A percentile compares a stretch with the other conserved stretches of the same genome.
Evolutionary conservation across 2,113 vertebrate genomes (phyloP).

Genomic region (Hyperopisus bebe): DNA sequence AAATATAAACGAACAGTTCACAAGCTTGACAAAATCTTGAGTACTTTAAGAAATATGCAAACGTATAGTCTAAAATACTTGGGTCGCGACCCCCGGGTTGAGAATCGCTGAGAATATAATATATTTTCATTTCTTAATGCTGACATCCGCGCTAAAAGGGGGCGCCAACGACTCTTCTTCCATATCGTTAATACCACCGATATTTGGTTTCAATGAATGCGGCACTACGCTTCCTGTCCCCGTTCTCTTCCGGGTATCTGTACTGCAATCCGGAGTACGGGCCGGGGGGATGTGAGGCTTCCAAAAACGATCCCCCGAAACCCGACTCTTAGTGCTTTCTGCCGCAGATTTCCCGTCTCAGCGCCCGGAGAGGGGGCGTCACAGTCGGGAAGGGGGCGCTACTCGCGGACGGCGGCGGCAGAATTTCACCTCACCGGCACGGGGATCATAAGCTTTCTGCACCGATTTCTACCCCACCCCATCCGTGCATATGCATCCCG

Average conservation of each 20-base stretch:
- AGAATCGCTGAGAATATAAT: not conserved
- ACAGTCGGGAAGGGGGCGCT: not conserved
- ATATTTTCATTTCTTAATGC: not conserved
- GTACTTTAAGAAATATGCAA: too few species aligned
- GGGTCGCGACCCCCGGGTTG: not conserved
- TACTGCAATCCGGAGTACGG: constrained; percentile 41
- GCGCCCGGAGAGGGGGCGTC: constrained; percentile 28
- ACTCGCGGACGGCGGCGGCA: constrained; percentile 44
- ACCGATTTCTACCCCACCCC: constrained; percentile 51
- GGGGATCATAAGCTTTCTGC: constrained; percentile 44
- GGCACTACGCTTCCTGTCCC: constrained; percentile 20
- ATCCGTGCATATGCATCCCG: constrained; percentile 24
- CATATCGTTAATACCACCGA: not conserved
- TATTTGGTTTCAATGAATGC: not conserved
- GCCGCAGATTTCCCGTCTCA: constrained; percentile 38
- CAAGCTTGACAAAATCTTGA: too few species aligned
- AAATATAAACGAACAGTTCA: too few species aligned
- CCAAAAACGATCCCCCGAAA: constrained; percentile 35
- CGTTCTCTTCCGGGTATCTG: constrained; percentile 54
- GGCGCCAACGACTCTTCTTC: constrained; percentile 31
- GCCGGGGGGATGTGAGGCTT: constrained; percentile 44
- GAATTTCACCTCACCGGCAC: constrained; percentile 40
- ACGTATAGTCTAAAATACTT: too few species aligned
- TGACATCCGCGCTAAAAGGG: constrained; percentile 14
- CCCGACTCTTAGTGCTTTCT: constrained; percentile 27